phyloP scores from a whole-genome alignment of 2,888 invertebrate genomes.

The Teleogryllus oceanicus region DNA sequence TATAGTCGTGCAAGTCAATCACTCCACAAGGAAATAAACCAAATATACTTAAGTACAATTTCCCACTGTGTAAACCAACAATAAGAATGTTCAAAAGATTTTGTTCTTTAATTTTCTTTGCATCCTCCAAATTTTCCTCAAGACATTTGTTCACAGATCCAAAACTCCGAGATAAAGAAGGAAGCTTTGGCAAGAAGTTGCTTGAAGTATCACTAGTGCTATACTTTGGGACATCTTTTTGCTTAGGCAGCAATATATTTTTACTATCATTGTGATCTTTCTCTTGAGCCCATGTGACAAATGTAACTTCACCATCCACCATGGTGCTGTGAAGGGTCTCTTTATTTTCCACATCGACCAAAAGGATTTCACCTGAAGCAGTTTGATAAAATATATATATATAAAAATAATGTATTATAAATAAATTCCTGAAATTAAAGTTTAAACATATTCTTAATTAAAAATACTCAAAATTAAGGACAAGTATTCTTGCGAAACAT shows the following conservation, averaged over 20 bases:
- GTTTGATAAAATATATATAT: not conserved
- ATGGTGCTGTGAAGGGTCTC: conserved; percentile 65
- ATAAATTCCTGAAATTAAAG: not conserved
- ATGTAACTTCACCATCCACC: conserved; percentile 62
- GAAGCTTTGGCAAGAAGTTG: conserved; percentile 55
- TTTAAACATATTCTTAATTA: not conserved
- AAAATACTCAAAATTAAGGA: too few species aligned
- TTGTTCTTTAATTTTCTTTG: conserved; percentile 60
- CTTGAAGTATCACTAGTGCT: conserved; percentile 51
- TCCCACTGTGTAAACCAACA: conserved; percentile 72
- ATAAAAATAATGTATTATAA: not conserved
- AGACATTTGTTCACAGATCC: conserved; percentile 43
- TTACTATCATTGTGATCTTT: conserved; percentile 41
- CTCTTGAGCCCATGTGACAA: conserved; percentile 69
- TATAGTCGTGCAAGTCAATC: conserved; percentile 53
- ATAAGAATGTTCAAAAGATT: conserved; percentile 70
- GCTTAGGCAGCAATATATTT: conserved; percentile 20
- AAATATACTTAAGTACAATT: conserved; percentile 72
- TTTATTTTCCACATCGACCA: conserved; percentile 84
- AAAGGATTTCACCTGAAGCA: conserved; percentile 59
- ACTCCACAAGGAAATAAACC: conserved; percentile 79
- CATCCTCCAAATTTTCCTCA: conserved; percentile 47
- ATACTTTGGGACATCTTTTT: conserved; percentile 30
- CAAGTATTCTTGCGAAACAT: conserved; percentile 11
- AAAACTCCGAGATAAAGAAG: conserved; percentile 49